A percentile compares a stretch with the other conserved stretches of the same genome.
These are phyloP conservation scores for Coelopa frigida DNA, from an alignment of 1,140 invertebrate genomes.

Conservation along the genomic window DNA sequence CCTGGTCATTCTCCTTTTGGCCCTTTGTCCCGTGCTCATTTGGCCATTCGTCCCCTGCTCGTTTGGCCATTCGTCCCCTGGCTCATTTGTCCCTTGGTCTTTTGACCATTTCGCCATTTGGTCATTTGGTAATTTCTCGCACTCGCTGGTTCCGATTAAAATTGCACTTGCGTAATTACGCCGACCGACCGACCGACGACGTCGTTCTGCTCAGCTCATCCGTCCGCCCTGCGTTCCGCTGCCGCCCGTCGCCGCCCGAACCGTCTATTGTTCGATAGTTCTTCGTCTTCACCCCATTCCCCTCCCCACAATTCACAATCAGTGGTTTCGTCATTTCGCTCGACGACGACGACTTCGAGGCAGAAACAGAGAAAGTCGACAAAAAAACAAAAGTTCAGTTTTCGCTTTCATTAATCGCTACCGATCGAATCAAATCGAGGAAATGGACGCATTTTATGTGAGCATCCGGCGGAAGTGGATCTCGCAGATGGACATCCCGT, in stretches of 20 bases:
- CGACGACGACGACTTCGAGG: too few species aligned
- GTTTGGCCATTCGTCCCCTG: not conserved
- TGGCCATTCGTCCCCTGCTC: not conserved
- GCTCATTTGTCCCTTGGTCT: not conserved
- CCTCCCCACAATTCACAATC: too few species aligned
- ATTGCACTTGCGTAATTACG: slow-evolving; percentile 8
- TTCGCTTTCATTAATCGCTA: not conserved
- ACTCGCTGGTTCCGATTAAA: too few species aligned
- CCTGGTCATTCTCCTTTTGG: not conserved
- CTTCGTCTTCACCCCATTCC: too few species aligned
- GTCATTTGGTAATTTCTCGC: not conserved
- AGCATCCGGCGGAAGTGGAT: slow-evolving; percentile 12
- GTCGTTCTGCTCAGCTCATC: too few species aligned
- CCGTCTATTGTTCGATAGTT: too few species aligned
- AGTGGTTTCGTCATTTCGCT: too few species aligned
- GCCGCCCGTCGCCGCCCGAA: too few species aligned
- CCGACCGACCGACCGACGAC: too few species aligned
- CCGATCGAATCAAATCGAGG: not conserved
- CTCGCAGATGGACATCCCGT: slow-evolving; percentile 9
- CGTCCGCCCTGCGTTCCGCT: too few species aligned
- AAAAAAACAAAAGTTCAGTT: too few species aligned
- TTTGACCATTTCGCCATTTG: not conserved
- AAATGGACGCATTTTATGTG: slow-evolving; percentile 12
- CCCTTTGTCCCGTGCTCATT: not conserved
- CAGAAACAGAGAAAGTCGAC: too few species aligned